Evolutionary conservation across 2,113 vertebrate species (phyloP), one percentile per base, ranked within the genome.

Genomic region (Apteryx mantelli): DNA sequence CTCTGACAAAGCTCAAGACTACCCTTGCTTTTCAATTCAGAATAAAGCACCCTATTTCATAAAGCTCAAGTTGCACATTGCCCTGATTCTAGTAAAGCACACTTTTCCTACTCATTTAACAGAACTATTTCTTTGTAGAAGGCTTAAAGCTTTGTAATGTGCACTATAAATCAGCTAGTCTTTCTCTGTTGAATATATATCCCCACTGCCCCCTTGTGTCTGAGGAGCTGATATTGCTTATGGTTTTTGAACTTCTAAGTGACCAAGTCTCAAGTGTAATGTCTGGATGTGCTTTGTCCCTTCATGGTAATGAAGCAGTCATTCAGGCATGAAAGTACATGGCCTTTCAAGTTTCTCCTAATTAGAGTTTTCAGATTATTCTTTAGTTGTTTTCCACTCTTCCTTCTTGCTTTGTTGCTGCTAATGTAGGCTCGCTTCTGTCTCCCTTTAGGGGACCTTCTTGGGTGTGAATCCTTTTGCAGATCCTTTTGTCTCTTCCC

Each of bases 381-480:
- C 26, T 19, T 52, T 86, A 17, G 22, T 53, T 74, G 15, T 58
- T 86, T 92, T 88, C 36, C 50, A 71, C 9, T 84, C 2, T 34
- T 81, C 6, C 12, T 79, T 68, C 0, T 0, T 94, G 26, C 30
- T 82, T 11, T 1, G 1, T 71, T 86, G 50, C 61, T 66, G 25
- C 68, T 82, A 38, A 70, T 38, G 34, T 75, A 61, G 55, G 65
- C 86, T 25, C 1, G 1, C 24, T 93, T 92, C 52, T 70, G 9
- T 12, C 5, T 84, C 5, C 24, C n/a, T 80, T 55, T 26, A 80
- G 26, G 36, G 65, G 44, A 53, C 34, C 30, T 82, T 30, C 40
- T 56, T 1, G 0, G 10, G 26, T 70, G 36, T 0, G 0, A 44
- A 12, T 63, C 8, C 11, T 73, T 79, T 46, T 79, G 70, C n/a